These are phyloP conservation scores for Empidonax alnorum DNA, from an alignment of 2,113 vertebrate genomes.

Conservation along the genomic window DNA sequence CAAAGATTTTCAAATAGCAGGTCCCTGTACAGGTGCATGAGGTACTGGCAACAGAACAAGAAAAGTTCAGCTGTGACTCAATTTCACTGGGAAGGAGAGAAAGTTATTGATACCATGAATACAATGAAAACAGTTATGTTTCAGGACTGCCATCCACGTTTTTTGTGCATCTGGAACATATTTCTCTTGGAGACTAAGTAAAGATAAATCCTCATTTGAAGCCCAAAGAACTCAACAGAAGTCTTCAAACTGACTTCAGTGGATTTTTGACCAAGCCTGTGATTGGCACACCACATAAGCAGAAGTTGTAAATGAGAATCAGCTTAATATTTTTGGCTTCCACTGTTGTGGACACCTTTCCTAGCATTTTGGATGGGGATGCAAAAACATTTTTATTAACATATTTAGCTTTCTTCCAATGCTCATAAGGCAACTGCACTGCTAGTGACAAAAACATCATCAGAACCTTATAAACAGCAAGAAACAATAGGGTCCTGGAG, in stretches of 20 bases:
- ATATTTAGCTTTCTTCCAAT: neutral
- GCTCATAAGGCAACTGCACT: neutral
- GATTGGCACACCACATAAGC: neutral
- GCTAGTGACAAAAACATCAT: neutral
- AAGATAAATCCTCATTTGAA: conserved; percentile 27
- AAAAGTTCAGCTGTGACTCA: conserved; percentile 15
- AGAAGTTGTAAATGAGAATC: conserved; percentile 11
- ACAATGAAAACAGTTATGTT: conserved; percentile 47
- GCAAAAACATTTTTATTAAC: neutral
- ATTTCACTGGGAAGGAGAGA: conserved; percentile 27
- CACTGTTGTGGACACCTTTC: neutral
- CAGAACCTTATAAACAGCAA: neutral
- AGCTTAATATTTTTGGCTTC: neutral
- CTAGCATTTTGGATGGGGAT: neutral
- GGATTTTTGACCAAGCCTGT: conserved; percentile 19
- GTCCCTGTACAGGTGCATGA: conserved; percentile 50
- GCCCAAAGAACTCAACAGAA: neutral
- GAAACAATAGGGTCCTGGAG: neutral
- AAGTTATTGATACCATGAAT: conserved; percentile 31
- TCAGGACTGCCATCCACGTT: conserved; percentile 9
- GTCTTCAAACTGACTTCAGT: conserved; percentile 8
- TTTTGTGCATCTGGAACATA: conserved; percentile 49
- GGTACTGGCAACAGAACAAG: conserved; percentile 14
- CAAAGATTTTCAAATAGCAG: conserved; percentile 32
- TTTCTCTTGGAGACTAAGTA: conserved; percentile 38